Evolutionary conservation across 2,113 vertebrate species (phyloP).

Genomic region (Trematomus loennbergii): DNA sequence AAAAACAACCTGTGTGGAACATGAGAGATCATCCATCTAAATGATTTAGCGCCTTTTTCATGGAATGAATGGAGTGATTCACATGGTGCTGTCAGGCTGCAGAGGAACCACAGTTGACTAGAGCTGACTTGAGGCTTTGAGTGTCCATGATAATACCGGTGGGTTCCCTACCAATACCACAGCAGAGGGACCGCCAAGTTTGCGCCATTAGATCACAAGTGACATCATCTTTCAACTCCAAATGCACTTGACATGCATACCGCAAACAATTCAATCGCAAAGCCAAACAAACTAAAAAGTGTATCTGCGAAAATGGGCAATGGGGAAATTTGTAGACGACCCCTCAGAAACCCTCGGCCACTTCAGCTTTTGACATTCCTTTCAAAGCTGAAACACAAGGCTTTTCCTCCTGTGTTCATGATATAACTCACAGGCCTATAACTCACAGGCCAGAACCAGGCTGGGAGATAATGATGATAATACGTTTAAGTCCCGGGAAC

Average conservation of each 20-base stretch:
- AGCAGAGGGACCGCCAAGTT: conserved; percentile 69
- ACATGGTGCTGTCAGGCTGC: conserved; percentile 55
- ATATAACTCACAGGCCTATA: conserved; percentile 58
- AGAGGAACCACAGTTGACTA: conserved; percentile 42
- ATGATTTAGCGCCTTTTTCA: conserved; percentile 43
- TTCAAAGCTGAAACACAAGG: conserved; percentile 29
- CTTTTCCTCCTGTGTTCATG: conserved; percentile 37
- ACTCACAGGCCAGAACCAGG: conserved; percentile 58
- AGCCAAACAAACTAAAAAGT: conserved; percentile 33
- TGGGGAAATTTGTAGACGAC: conserved; percentile 10
- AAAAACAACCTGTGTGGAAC: conserved; percentile 29
- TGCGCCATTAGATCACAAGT: conserved; percentile 62
- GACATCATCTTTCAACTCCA: conserved; percentile 66
- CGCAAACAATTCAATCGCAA: conserved; percentile 38
- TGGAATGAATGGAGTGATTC: conserved; percentile 63
- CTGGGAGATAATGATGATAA: conserved; percentile 76
- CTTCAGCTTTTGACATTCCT: conserved; percentile 42
- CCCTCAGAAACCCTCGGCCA: conserved; percentile 10
- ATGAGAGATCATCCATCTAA: conserved; percentile 23
- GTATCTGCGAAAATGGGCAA: conserved; percentile 10
- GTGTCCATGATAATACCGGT: conserved; percentile 61
- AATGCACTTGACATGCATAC: conserved; percentile 71
- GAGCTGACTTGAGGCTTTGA: conserved; percentile 61
- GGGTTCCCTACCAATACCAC: conserved; percentile 68
- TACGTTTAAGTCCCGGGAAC: conserved; percentile 73